Base-by-base conservation (phyloP, 2,113 vertebrate species). In the Channa argus region DNA sequence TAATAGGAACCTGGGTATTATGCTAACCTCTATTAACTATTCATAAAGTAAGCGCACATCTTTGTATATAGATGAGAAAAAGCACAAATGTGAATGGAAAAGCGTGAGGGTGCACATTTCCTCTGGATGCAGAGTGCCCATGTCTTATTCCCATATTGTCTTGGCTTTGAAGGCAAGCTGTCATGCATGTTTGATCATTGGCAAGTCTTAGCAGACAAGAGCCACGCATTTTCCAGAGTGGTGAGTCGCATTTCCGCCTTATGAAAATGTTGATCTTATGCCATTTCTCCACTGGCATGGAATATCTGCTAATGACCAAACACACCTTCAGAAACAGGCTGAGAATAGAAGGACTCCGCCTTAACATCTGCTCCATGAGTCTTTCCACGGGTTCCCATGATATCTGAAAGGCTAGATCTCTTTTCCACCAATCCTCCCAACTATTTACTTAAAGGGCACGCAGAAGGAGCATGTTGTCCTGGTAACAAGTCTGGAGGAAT, bases 131-230 rank as follows among this genome's bases (percentile, higher is more conserved):
- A 76, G 60, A 55, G 59, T 90, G 86, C 43, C 44, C 67, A 68
- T 55, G 66, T 55, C 61, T 70, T 56, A 44, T 64, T 81, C 82
- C 71, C 83, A 90, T 73, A 80, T 82, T 83, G 86, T 89, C 80
- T 89, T 55, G 84, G 85, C 91, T 93, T 90, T 92, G 88, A 93
- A 92, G 84, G 71, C 83, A 67, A 91, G 80, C 77, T 89, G 89
- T 90, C 88, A 92, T 93, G 89, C 88, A 92, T 91, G 90, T 90
- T 93, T 93, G 87, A 93, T 94, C 89, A 87, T 63, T 87, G 74
- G 74, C 70, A 63, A 79, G 15, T 82, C 85, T 87, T 85, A 82
- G 83, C 88, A 86, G 74, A 77, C n/a, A 37, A 69, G 55, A 65
- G 36, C 33, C 39, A 12, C 66, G 60, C 68, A 74, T 79, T 73